Conservation (phyloP, 2,113 vertebrate genomes). For the Mirza zaza region DNA sequence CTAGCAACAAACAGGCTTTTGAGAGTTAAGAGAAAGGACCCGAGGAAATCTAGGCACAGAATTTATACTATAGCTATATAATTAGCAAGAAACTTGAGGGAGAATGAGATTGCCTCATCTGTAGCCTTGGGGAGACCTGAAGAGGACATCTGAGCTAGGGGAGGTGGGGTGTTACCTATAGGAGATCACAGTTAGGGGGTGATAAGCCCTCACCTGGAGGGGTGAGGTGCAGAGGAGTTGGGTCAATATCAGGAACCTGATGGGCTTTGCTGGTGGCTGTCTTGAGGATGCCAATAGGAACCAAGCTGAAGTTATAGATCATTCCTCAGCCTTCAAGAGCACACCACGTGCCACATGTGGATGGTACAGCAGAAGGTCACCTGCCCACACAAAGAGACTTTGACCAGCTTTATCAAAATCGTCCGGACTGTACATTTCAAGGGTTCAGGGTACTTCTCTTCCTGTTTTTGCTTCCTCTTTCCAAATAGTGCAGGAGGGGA, state of each 20-base stretch:
- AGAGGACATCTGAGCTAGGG: background rate
- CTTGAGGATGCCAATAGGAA: background rate
- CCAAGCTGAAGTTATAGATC: background rate
- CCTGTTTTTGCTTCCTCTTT: background rate
- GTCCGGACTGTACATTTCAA: background rate
- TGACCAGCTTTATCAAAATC: background rate
- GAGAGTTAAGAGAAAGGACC: background rate
- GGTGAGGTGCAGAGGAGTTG: background rate
- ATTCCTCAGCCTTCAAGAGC: background rate
- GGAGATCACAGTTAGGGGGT: background rate
- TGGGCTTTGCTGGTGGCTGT: background rate
- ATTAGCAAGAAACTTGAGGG: background rate
- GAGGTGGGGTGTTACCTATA: background rate
- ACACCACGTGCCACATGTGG: accelerated
- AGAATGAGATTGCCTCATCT: background rate
- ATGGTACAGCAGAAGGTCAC: background rate
- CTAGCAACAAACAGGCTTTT: background rate
- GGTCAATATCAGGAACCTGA: too few relatives aligned
- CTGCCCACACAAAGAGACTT: background rate
- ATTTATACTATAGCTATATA: background rate
- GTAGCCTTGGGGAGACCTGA: background rate
- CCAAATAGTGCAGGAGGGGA: background rate
- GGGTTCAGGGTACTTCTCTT: background rate
- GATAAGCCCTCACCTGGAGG: background rate
- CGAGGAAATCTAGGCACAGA: background rate